phyloP scores from a whole-genome alignment of 2,888 invertebrate species.

The Nemoura dubitans region DNA sequence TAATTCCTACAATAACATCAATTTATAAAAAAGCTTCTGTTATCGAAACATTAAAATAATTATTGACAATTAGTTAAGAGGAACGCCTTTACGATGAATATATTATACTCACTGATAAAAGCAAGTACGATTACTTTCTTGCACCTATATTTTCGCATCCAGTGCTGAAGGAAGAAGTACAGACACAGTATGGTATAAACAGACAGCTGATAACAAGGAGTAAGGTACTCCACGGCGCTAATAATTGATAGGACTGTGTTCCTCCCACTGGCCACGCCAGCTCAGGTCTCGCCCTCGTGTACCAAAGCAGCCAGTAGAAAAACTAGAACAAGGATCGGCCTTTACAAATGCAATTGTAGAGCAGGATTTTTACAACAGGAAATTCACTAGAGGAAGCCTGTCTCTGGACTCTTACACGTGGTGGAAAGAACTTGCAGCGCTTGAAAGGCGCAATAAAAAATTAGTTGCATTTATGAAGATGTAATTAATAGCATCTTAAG shows the following conservation, averaged over 20 bases:
- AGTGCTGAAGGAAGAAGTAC: not conserved
- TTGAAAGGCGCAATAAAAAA: not conserved
- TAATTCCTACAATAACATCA: not conserved
- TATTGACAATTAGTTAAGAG: not conserved
- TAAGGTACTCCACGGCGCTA: not conserved
- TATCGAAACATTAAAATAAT: conserved; percentile 7
- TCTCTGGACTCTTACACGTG: not conserved
- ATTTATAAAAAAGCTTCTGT: not conserved
- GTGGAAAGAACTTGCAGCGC: not conserved
- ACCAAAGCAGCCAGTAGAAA: not conserved
- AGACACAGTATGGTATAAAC: not conserved
- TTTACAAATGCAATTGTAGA: not conserved
- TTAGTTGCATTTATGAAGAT: not conserved
- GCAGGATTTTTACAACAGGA: not conserved
- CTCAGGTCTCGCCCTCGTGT: not conserved
- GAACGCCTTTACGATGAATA: not conserved
- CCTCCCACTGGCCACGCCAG: not conserved
- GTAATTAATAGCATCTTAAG: not conserved
- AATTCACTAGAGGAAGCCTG: not conserved
- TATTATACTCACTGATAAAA: not conserved
- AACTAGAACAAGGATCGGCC: not conserved
- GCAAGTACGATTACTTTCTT: not conserved
- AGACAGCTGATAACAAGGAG: not conserved
- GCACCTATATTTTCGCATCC: not conserved
- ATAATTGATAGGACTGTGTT: not conserved